A percentile compares a stretch with the other conserved stretches of the same genome.
phyloP scores from a whole-genome alignment of 2,888 invertebrate species.

The Pimpla rufipes region DNA sequence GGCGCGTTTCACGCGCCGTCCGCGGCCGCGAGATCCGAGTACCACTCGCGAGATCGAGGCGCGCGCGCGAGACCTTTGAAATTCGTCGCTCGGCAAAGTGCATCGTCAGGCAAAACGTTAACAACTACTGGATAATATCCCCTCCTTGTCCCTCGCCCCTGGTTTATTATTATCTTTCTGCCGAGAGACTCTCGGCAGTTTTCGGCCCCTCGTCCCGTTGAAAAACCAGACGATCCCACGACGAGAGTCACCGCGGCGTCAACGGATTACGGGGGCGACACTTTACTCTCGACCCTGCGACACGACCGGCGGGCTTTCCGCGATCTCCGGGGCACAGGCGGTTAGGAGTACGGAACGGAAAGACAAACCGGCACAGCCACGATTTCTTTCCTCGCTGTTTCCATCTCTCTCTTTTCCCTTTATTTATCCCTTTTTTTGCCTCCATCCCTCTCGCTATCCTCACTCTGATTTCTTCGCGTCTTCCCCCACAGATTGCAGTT shows the following conservation, averaged over 20 bases:
- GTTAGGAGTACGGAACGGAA: constrained; percentile 37
- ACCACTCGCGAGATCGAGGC: not conserved
- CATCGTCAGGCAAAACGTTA: constrained; percentile 24
- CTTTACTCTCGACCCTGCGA: constrained; percentile 38
- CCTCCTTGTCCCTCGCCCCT: not conserved
- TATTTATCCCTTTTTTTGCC: constrained; percentile 2
- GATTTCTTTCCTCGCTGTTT: constrained; percentile 23
- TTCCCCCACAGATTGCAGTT: not conserved
- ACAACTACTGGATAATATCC: constrained; percentile 26
- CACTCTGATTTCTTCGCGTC: not conserved
- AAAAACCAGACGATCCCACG: constrained; percentile 11
- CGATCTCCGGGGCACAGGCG: constrained; percentile 47
- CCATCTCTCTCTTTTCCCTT: not conserved
- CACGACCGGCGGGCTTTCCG: constrained; percentile 24
- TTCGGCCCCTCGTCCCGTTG: constrained; percentile 30
- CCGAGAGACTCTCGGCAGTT: constrained; percentile 46
- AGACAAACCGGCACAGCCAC: constrained; percentile 54
- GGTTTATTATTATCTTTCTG: constrained; percentile 30
- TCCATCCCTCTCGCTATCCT: not conserved
- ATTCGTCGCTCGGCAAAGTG: constrained; percentile 21
- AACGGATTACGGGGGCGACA: constrained; percentile 32
- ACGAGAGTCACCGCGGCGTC: constrained; percentile 18
- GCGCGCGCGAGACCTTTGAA: constrained; percentile 2
- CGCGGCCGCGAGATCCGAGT: not conserved
- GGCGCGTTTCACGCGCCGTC: constrained; percentile 57